phyloP scores from a whole-genome alignment of 1,140 invertebrate genomes.

The Ceratina japonica region DNA sequence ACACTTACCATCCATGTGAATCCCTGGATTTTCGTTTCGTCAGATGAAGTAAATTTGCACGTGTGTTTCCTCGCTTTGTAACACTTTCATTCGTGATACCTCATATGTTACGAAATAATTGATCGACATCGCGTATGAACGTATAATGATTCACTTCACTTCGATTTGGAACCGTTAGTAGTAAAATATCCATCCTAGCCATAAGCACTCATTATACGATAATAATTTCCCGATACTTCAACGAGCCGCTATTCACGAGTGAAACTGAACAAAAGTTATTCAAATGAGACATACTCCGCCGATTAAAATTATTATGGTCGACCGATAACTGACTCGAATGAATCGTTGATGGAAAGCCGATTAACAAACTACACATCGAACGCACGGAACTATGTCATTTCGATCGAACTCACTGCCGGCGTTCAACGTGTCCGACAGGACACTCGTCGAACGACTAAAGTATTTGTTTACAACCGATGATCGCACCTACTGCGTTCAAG shows the following conservation, averaged over 20 bases:
- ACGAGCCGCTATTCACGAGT: not conserved
- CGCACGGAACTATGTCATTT: too few species aligned
- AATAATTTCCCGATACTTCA: not conserved
- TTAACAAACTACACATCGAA: not conserved
- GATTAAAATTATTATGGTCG: not conserved
- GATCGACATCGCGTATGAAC: too few species aligned
- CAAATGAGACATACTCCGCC: not conserved
- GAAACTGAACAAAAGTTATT: not conserved
- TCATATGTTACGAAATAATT: not conserved
- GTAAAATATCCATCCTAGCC: not conserved
- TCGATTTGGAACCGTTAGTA: not conserved
- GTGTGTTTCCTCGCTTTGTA: not conserved
- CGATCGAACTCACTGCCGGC: too few species aligned
- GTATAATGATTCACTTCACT: not conserved
- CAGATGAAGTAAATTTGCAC: too few species aligned
- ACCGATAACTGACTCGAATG: not conserved
- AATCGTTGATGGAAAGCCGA: not conserved
- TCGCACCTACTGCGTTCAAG: not conserved
- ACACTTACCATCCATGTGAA: too few species aligned
- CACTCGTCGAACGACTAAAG: not conserved
- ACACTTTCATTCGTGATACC: not conserved
- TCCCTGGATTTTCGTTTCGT: too few species aligned
- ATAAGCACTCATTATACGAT: not conserved
- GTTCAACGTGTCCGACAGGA: not conserved
- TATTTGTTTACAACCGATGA: not conserved